Base-by-base conservation (phyloP, 2,888 invertebrate genomes). In the Phalangium opilio region DNA sequence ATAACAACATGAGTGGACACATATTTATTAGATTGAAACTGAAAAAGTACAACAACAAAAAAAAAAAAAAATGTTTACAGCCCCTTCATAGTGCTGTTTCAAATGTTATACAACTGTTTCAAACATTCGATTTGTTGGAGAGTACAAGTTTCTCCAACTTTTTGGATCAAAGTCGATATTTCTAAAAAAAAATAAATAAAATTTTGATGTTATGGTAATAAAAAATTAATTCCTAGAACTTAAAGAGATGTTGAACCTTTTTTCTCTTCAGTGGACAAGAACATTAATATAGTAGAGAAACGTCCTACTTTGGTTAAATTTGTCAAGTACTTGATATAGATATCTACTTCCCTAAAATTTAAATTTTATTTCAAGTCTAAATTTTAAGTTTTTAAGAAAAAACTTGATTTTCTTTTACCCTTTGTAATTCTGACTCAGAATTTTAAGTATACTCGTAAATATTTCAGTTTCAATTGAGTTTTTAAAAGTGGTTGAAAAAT, bases 401-500 rank as follows among this genome's bases (percentile, higher is more conserved):
- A 15, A 19, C 3, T 10, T 39, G 17, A 12, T 19, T 11, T 20
- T 8, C 12, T 43, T 45, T 47, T 43, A 50, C 50, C 47, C 50
- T 15, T 47, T 18, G 15, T 45, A 50, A 33, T 21, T 35, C 14
- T 41, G 32, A 17, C 47, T 47, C 18, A 51, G 19, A 15, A 42
- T 48, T 14, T 44, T 34, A 3, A 55, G 20, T 32, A 55, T 50
- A 32, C 41, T 39, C 17, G 51, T 42, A 38, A 55, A 51, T 7
- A 53, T 33, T 35, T 48, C 46, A 10, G 49, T 41, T 18, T 53
- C 53, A 27, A 55, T 46, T 10, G 46, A 41, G 32, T 55, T 43
- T 14, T 49, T 48, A 41, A 55, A 55, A 19, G 53, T 12, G 10
- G 20, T 14, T n/a, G 43, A 46, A 34, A 51, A 47, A 34, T 44